A percentile compares a stretch with the other conserved stretches of the same genome.
Evolutionary conservation across 2,797 vertebrate genomes (phyloP).

Genomic region (Enteromius fasciolatus): DNA sequence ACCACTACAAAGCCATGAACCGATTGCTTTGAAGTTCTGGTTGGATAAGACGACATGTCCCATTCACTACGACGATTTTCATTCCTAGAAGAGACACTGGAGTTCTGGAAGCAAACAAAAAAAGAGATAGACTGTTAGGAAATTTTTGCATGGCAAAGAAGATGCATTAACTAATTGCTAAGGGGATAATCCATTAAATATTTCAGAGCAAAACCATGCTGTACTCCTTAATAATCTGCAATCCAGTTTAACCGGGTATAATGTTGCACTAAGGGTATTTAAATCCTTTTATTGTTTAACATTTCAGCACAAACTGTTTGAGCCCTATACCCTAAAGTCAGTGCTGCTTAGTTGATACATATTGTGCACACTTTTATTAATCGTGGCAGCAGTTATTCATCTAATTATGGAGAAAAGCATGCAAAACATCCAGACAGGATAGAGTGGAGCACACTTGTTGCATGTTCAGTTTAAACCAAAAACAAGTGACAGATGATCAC

Average conservation of each 20-base stretch:
- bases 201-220: background rate
- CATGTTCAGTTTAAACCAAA: background rate
- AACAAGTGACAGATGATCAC: background rate
- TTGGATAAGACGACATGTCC: slow-evolving; percentile 33
- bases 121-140: background rate
- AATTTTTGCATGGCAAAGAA: background rate
- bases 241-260: background rate
- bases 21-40: slow-evolving; percentile 38
- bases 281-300: background rate
- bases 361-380: background rate
- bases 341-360: background rate
- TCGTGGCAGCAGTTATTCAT: background rate
- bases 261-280: background rate
- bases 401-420: background rate
- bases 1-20: slow-evolving; percentile 45
- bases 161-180: background rate
- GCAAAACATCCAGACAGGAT: background rate
- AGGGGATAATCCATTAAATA: background rate
- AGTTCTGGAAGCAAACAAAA: slow-evolving; percentile 50
- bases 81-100: slow-evolving; percentile 29
- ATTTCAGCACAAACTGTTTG: slow-evolving; percentile 3
- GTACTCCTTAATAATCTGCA: background rate
- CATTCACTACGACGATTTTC: slow-evolving; percentile 21
- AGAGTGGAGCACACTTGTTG: background rate
- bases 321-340: background rate